A percentile compares a stretch with the other conserved stretches of the same genome.
These are phyloP conservation scores for Phrynosoma platyrhinos DNA, from an alignment of 2,113 vertebrate genomes.

Conservation along the genomic window DNA sequence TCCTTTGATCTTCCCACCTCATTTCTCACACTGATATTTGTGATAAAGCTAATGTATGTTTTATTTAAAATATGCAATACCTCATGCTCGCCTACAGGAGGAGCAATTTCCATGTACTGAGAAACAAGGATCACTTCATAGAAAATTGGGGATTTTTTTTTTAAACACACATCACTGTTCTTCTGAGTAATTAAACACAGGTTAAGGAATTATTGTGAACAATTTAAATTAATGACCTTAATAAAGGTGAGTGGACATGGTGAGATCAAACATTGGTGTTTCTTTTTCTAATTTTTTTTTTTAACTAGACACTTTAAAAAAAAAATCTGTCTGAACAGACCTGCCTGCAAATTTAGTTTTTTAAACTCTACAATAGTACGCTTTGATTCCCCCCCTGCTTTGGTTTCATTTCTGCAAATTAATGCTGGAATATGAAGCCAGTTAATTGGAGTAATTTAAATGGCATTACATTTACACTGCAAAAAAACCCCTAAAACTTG, in stretches of 20 bases:
- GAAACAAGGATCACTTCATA: background rate
- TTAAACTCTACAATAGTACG: background rate
- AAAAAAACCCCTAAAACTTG: background rate
- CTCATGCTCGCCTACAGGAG: background rate
- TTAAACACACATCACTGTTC: background rate
- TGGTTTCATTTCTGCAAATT: background rate
- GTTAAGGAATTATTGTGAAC: slow-evolving; percentile 36
- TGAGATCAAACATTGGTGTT: slow-evolving; percentile 20
- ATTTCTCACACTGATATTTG: background rate
- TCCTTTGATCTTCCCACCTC: background rate
- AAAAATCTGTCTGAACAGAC: background rate
- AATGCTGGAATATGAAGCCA: background rate
- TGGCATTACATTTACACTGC: background rate
- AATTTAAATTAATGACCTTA: slow-evolving; percentile 42
- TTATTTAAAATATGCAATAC: background rate
- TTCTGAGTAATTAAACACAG: slow-evolving; percentile 19
- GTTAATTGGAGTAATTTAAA: background rate
- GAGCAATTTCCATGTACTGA: slow-evolving; percentile 2
- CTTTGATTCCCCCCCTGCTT: background rate
- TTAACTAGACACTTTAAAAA: background rate
- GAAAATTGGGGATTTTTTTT: background rate
- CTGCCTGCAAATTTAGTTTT: background rate
- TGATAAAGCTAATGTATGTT: too few species aligned
- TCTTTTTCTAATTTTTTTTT: background rate
- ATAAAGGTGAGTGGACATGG: slow-evolving; percentile 26